Conservation (phyloP, 1,140 invertebrate species). For the Harpegnathos saltator region DNA sequence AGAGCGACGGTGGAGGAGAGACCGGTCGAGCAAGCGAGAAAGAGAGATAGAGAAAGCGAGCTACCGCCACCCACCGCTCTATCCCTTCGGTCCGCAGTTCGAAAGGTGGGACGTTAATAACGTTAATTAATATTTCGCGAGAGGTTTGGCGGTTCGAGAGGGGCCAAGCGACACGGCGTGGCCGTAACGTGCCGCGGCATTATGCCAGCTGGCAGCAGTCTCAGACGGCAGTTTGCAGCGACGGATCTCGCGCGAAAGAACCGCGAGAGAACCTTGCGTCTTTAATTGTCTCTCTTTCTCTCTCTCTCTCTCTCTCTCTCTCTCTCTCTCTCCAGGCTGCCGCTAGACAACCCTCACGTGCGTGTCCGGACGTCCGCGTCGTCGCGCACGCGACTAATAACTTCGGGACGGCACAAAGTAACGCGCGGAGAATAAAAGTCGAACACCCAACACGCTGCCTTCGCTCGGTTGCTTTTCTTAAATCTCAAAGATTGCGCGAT, state of each 20-base stretch:
- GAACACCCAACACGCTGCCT: not conserved
- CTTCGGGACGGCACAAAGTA: not conserved
- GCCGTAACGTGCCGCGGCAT: constrained; percentile 75
- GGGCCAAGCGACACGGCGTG: constrained; percentile 56
- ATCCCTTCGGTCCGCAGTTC: constrained; percentile 62
- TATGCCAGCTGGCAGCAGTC: constrained; percentile 83
- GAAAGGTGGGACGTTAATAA: constrained; percentile 84
- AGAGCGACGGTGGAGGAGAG: constrained; percentile 36
- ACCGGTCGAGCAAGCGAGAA: constrained; percentile 59
- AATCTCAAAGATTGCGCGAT: no score
- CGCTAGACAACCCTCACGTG: not conserved
- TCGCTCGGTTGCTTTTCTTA: no score
- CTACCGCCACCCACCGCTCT: constrained; percentile 5
- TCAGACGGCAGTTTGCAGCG: constrained; percentile 69
- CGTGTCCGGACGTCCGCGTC: not conserved
- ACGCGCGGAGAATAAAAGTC: not conserved
- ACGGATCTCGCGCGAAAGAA: constrained; percentile 23
- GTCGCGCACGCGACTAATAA: not conserved
- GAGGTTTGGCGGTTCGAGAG: constrained; percentile 81
- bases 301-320: no score
- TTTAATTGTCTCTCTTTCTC: constrained; percentile 43
- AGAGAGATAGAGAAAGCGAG: constrained; percentile 47
- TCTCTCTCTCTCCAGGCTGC: not conserved
- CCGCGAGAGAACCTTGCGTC: constrained; percentile 20
- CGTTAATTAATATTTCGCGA: constrained; percentile 86